Conservation (phyloP, 2,797 vertebrate genomes). For the Lophotriccus pileatus region DNA sequence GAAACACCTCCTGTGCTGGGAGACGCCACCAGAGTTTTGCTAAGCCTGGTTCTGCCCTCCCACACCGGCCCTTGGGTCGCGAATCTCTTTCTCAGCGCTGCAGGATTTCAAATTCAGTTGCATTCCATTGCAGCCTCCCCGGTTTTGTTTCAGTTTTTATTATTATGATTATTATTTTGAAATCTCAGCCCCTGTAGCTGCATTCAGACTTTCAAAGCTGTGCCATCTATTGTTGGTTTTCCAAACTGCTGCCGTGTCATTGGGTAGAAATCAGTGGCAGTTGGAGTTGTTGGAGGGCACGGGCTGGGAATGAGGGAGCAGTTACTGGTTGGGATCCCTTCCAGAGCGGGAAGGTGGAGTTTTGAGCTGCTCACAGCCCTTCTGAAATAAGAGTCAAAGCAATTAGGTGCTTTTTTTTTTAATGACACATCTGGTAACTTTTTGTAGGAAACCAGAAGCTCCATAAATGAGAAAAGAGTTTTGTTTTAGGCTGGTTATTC, state of each 20-base stretch:
- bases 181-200: background rate
- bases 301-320: slow-evolving; percentile 37
- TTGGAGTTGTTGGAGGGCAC: background rate
- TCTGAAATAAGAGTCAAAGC: slow-evolving; percentile 45
- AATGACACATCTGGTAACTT: background rate
- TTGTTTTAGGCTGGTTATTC: background rate
- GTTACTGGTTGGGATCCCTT: slow-evolving; percentile 27
- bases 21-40: background rate
- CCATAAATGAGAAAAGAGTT: background rate
- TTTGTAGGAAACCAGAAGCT: background rate
- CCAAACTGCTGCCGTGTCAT: background rate
- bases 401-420: background rate
- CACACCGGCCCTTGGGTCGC: rapidly evolving
- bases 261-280: slow-evolving; percentile 32
- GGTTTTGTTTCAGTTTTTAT: background rate
- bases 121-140: background rate
- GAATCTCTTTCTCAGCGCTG: background rate
- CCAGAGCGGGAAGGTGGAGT: slow-evolving; percentile 33
- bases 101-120: background rate
- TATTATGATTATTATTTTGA: background rate
- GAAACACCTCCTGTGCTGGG: background rate
- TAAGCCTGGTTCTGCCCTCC: background rate
- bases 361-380: background rate
- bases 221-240: background rate
- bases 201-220: background rate